A percentile compares a stretch with the other conserved stretches of the same genome.
Evolutionary conservation across 2,888 invertebrate species (phyloP).

Genomic region (Drosophila anceps): DNA sequence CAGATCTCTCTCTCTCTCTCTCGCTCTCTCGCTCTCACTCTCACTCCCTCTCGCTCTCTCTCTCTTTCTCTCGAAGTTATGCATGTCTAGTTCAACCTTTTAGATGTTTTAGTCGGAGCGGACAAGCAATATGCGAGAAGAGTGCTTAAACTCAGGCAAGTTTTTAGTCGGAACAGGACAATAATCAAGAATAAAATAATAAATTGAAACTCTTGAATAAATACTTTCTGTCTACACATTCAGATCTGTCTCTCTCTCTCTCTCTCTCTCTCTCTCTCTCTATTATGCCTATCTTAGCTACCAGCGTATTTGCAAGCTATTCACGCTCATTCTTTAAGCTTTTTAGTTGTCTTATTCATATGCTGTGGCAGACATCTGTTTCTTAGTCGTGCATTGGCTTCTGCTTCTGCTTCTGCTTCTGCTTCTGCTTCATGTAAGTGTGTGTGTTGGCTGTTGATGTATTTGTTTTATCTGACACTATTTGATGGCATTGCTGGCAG

Average conservation of each 20-base stretch:
- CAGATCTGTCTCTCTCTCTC: not conserved
- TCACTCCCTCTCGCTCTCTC: not conserved
- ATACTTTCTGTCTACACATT: conserved; percentile 6
- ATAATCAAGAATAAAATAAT: conserved; percentile 1
- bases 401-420: too few species aligned
- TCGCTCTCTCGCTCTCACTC: not conserved
- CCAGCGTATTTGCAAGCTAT: conserved; percentile 12
- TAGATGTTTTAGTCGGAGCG: not conserved
- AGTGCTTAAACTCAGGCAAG: not conserved
- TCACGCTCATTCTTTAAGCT: conserved; percentile 21
- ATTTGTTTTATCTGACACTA: conserved; percentile 62
- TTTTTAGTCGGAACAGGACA: not conserved
- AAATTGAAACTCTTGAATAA: conserved; percentile 6
- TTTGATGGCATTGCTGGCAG: conserved; percentile 52
- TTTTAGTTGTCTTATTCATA: conserved; percentile 20
- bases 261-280: not conserved
- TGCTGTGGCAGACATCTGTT: conserved; percentile 37
- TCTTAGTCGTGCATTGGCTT: conserved; percentile 13
- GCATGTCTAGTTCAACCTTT: not conserved
- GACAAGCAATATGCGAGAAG: not conserved
- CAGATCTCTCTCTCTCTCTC: not conserved
- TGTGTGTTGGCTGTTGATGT: conserved; percentile 31
- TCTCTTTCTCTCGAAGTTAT: not conserved
- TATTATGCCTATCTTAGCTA: not conserved
- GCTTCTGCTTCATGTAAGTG: not conserved